Percentiles rank a stretch among this genome's conserved stretches.
phyloP scores from a whole-genome alignment of 2,797 vertebrate genomes.

The Bradypodion ventrale region DNA sequence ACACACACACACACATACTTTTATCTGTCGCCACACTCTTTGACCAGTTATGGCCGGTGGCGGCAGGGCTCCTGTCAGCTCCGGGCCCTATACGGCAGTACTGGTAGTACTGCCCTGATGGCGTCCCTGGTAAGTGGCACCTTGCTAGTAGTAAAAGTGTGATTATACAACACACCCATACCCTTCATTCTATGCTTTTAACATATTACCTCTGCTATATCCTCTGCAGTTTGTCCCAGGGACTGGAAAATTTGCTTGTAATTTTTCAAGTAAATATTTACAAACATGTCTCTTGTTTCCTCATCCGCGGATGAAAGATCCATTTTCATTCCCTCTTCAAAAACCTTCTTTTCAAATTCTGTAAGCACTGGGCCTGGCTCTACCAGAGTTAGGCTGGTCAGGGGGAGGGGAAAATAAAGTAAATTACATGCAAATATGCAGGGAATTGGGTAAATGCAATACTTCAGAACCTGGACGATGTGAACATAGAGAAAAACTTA shows the following conservation, averaged over 20 bases:
- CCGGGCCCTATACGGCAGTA: no score
- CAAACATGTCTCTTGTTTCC: conserved; percentile 87
- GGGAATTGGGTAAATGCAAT: not conserved
- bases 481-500: not conserved
- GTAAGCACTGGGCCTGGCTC: conserved; percentile 88
- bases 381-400: conserved; percentile 82
- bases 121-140: conserved; percentile 1
- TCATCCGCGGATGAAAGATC: conserved; percentile 85
- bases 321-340: conserved; percentile 82
- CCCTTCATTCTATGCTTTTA: not conserved
- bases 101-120: no score
- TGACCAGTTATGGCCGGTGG: no score
- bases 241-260: conserved; percentile 86
- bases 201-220: conserved; percentile 82
- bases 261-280: conserved; percentile 86
- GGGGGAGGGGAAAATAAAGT: not conserved
- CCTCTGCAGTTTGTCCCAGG: conserved; percentile 84
- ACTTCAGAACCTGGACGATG: not conserved
- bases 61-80: no score
- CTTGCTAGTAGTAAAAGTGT: rapidly evolving
- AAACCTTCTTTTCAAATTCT: conserved; percentile 88
- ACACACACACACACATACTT: no score
- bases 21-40: no score
- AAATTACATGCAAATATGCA: not conserved
- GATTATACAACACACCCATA: not conserved